phyloP scores from a whole-genome alignment of 2,888 invertebrate genomes.

The Idaea straminata region DNA sequence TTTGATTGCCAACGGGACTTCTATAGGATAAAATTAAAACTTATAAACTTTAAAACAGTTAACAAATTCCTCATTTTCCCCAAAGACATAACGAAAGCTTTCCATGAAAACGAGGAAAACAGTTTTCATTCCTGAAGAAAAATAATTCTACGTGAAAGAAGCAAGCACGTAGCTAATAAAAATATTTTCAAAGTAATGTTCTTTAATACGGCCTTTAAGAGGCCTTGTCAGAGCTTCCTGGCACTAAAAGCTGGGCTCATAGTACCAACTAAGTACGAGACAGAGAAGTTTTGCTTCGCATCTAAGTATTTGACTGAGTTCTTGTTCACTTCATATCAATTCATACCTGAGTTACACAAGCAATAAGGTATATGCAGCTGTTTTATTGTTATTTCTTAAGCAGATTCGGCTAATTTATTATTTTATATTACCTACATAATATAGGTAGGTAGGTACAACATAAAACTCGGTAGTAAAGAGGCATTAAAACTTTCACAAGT shows the following conservation, averaged over 20 bases:
- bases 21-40: not conserved
- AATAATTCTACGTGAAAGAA: not conserved
- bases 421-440: not conserved
- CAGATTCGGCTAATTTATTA: not conserved
- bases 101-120: constrained; percentile 1
- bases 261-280: not conserved
- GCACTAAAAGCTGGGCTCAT: not conserved
- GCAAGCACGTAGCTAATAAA: not conserved
- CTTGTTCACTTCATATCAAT: not conserved
- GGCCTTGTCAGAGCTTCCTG: not conserved
- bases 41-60: not conserved
- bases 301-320: not conserved
- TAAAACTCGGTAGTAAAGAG: not conserved
- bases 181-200: constrained; percentile 1
- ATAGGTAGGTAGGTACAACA: not conserved
- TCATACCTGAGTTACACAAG: not conserved
- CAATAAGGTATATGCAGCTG: not conserved
- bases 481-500: not conserved
- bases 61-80: constrained; percentile 1
- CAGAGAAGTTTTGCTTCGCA: not conserved
- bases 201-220: not conserved
- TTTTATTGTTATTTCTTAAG: not conserved
- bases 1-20: not conserved
- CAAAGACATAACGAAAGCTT: not conserved
- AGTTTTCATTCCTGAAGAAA: not conserved